Evolutionary conservation across 2,797 vertebrate genomes (phyloP).

Genomic region (Hapalemur alaotrensis): DNA sequence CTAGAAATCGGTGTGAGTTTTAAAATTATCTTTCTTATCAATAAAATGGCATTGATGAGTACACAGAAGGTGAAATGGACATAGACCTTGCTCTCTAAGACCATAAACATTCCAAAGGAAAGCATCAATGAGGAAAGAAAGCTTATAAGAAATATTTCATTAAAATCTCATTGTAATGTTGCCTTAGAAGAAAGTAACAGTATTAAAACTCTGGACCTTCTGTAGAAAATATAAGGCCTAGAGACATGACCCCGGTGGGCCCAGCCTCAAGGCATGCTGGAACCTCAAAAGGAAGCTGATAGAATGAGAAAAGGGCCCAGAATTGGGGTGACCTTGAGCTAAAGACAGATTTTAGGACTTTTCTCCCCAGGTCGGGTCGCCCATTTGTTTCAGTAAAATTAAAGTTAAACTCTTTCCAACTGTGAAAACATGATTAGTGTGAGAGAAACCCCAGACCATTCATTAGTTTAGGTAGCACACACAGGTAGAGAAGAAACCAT

Average conservation of each 20-base stretch:
- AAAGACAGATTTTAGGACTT: not conserved
- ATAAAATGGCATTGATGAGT: not conserved
- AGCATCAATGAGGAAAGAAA: not conserved
- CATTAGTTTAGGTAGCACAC: not conserved
- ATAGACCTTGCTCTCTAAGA: not conserved
- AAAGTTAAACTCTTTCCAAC: not conserved
- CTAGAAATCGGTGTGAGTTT: not conserved
- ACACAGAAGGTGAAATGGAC: not conserved
- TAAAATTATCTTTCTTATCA: not conserved
- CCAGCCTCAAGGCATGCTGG: not conserved
- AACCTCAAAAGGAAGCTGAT: not conserved
- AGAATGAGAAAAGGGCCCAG: not conserved
- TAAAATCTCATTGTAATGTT: not conserved
- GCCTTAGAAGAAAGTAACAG: not conserved
- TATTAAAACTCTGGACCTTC: not conserved
- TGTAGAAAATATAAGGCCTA: not conserved
- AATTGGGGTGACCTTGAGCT: not conserved
- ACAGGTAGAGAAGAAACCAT: not conserved
- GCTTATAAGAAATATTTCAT: not conserved
- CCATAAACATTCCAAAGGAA: not conserved
- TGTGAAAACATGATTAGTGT: not conserved
- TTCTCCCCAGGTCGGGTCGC: not conserved
- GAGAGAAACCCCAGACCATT: not conserved
- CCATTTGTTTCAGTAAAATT: not conserved
- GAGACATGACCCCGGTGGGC: not conserved